Percentiles rank a stretch among this genome's conserved stretches.
These are phyloP conservation scores for Tupiocoris notatus DNA, from an alignment of 2,888 invertebrate species.

Conservation along the genomic window DNA sequence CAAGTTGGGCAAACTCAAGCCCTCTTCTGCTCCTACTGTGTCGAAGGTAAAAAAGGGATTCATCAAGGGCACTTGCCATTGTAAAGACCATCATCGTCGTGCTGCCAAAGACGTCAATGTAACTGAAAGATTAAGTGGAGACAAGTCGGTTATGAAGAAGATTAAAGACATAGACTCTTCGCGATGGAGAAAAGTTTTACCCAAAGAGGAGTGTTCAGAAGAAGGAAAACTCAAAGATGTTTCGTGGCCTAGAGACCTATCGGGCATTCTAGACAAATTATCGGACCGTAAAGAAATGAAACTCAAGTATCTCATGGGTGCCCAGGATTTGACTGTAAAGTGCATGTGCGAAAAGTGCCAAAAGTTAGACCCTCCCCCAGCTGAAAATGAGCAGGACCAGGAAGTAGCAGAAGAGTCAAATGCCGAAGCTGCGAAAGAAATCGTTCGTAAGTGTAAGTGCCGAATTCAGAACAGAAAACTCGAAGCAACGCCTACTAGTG, in stretches of 20 bases:
- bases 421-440: not conserved
- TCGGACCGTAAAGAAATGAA: slow-evolving; percentile 1
- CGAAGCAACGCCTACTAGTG: not conserved
- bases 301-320: slow-evolving; percentile 4
- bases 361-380: not conserved
- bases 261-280: not conserved
- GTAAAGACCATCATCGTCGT: not conserved
- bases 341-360: slow-evolving; percentile 18
- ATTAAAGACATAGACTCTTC: not conserved
- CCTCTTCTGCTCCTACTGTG: not conserved
- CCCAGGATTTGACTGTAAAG: slow-evolving; percentile 1
- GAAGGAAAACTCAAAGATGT: not conserved
- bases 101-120: no score
- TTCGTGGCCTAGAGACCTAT: not conserved
- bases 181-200: not conserved
- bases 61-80: slow-evolving; percentile 9
- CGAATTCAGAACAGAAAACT: not conserved
- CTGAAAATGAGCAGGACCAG: not conserved
- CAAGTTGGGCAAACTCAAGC: slow-evolving; percentile 15
- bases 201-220: no score
- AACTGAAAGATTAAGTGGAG: not conserved
- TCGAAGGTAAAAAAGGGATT: not conserved
- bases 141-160: not conserved
- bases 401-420: not conserved
- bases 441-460: slow-evolving; percentile 28